A percentile compares a stretch with the other conserved stretches of the same genome.
These are phyloP conservation scores for Phylloscopus trochilus DNA, from an alignment of 2,113 vertebrate genomes.

Conservation along the genomic window DNA sequence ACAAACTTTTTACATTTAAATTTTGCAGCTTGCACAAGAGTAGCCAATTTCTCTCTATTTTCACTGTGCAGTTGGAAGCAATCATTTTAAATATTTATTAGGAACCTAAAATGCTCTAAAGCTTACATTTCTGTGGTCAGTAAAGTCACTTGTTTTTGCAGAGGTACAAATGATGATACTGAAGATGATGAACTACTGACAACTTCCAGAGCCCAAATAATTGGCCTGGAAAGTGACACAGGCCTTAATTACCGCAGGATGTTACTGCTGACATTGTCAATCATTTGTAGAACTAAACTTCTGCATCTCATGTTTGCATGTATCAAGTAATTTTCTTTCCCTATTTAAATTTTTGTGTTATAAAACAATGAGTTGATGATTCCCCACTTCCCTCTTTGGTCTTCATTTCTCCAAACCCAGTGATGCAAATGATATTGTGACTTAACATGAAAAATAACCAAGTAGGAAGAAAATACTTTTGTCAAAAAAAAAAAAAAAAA, in stretches of 20 bases:
- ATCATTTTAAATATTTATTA: not conserved
- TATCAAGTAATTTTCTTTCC: not conserved
- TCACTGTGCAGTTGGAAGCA: not conserved
- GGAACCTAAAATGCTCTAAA: not conserved
- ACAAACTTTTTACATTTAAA: not conserved
- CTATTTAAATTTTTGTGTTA: not conserved
- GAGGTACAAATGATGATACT: not conserved
- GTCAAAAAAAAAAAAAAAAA: not conserved
- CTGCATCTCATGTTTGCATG: not conserved
- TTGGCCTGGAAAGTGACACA: not conserved
- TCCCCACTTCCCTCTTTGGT: not conserved
- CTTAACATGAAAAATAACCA: not conserved
- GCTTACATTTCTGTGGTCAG: not conserved
- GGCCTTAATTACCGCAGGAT: not conserved
- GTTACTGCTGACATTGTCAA: not conserved
- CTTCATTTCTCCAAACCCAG: not conserved
- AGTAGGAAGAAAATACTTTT: not conserved
- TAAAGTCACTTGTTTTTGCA: not conserved
- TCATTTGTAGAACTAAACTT: not conserved
- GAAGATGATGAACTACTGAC: not conserved
- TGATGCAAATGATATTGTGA: not conserved
- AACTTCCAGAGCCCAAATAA: not conserved
- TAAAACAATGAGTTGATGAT: not conserved
- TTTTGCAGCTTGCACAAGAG: not conserved
- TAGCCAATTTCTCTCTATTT: not conserved